These are phyloP conservation scores for Berghia stephanieae DNA, from an alignment of 1,140 invertebrate species.

Conservation along the genomic window DNA sequence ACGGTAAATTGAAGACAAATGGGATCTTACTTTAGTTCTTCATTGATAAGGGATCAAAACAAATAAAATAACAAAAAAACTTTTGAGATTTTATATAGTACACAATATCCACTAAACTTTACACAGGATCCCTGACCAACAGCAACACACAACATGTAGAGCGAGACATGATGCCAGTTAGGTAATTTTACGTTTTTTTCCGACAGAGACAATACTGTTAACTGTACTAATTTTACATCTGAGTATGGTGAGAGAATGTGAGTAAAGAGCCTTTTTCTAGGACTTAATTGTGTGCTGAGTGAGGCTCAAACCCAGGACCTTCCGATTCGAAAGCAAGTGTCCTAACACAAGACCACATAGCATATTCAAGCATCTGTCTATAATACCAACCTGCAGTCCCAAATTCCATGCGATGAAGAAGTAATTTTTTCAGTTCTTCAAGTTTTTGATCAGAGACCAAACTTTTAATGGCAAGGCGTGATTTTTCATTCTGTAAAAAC, in stretches of 20 bases:
- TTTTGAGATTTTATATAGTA: too few species aligned
- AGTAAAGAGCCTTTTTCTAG: background rate
- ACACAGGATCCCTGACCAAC: too few species aligned
- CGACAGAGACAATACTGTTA: too few species aligned
- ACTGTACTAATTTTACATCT: background rate
- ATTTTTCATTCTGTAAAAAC: constrained; percentile 58
- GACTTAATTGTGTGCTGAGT: background rate
- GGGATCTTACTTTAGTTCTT: too few species aligned
- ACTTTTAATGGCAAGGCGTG: constrained; percentile 69
- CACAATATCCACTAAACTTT: too few species aligned
- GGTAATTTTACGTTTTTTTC: too few species aligned
- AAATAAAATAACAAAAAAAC: too few species aligned
- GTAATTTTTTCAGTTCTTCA: constrained; percentile 70
- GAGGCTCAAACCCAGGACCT: too few species aligned
- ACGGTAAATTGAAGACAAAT: too few species aligned
- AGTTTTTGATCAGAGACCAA: constrained; percentile 69
- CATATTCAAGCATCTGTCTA: background rate
- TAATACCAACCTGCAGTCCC: constrained; percentile 87
- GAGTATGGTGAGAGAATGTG: background rate
- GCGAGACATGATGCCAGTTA: too few species aligned
- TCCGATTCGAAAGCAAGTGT: background rate
- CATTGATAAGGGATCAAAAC: too few species aligned
- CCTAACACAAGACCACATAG: background rate
- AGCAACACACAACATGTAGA: too few species aligned
- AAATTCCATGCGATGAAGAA: constrained; percentile 79